These are phyloP conservation scores for Ambastaia sidthimunki DNA, from an alignment of 2,797 vertebrate species.

Conservation along the genomic window DNA sequence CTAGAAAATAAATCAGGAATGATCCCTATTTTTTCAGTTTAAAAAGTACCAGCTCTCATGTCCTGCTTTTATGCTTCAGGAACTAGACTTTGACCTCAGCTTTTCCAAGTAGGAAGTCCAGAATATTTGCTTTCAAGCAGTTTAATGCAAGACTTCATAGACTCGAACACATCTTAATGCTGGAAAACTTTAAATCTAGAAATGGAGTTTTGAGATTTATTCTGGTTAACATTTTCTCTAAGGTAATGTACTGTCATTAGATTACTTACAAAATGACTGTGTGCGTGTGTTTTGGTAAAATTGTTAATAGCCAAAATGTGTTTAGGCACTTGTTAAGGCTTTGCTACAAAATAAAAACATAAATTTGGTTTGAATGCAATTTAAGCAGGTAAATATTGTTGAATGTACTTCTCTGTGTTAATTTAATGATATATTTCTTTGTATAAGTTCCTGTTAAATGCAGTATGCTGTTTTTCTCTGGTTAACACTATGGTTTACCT, in stretches of 20 bases:
- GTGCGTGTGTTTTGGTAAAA: not conserved
- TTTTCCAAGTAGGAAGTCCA: conserved; percentile 62
- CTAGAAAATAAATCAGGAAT: conserved; percentile 35
- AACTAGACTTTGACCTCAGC: conserved; percentile 73
- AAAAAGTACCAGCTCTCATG: conserved; percentile 46
- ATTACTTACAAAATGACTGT: not conserved
- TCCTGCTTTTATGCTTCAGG: conserved; percentile 41
- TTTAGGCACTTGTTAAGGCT: not conserved
- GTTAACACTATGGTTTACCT: not conserved
- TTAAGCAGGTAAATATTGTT: too few relatives aligned
- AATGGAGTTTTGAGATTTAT: conserved; percentile 52
- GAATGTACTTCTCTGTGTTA: too few relatives aligned
- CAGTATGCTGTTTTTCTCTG: not conserved
- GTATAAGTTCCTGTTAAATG: not conserved
- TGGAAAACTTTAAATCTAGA: conserved; percentile 2
- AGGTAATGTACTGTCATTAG: conserved; percentile 48
- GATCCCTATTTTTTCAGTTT: conserved; percentile 15
- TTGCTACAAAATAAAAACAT: not conserved
- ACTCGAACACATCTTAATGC: not conserved
- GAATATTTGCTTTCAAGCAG: conserved; percentile 6
- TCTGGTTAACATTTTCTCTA: not conserved
- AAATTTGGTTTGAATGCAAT: too few relatives aligned
- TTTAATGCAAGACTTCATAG: not conserved
- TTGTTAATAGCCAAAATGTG: not conserved
- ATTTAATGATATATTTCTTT: too few relatives aligned